Evolutionary conservation across 2,113 vertebrate genomes (phyloP), one percentile per base, ranked within the genome.

Genomic region (Coptodon rendalli): DNA sequence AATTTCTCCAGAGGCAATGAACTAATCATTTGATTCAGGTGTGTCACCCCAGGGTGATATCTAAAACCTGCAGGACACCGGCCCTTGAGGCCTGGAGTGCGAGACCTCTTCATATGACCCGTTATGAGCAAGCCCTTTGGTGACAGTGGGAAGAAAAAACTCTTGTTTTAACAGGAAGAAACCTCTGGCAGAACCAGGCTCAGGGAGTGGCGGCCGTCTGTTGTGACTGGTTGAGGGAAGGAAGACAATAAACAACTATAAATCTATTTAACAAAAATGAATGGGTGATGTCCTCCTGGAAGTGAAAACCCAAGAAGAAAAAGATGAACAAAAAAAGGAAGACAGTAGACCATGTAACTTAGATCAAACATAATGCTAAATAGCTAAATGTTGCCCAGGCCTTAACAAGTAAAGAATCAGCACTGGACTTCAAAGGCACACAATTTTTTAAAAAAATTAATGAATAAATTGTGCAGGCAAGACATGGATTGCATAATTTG

Each of bases 221-320:
- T 27, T 57, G 54, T 57, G 54, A 57, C 22, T 13, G 24, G 56
- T 59, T 29, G 56, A 59, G 56, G 7, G 56, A 29, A 59, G 56
- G 14, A 59, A 59, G 27, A 59, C 57, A 59, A 31, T 31, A 61
- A 61, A 61, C 29, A 34, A 11, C 59, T 34, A 2, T 34, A 63
- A 63, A 34, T 2, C 9, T 34, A 1, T 1, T 63, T 34, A 10
- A 34, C 59, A 19, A 19, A 63, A 63, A 34, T 63, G 16, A 61
- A 61, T 0, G 57, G 14, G 1, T 0, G 57, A 17, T 61, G 59
- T 63, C 16, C 3, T 63, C 59, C 1, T 17, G 16, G 16, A 34
- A 29, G 13, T 59, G 0, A 59, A 63, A 63, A 63, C 59, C 59
- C 1, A 63, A 63, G 29, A 63, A 34, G 29, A 63, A 63, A 63